Percentiles rank a stretch among this genome's conserved stretches.
Conservation (phyloP, 2,888 invertebrate genomes). For the Rapana venosa region DNA sequence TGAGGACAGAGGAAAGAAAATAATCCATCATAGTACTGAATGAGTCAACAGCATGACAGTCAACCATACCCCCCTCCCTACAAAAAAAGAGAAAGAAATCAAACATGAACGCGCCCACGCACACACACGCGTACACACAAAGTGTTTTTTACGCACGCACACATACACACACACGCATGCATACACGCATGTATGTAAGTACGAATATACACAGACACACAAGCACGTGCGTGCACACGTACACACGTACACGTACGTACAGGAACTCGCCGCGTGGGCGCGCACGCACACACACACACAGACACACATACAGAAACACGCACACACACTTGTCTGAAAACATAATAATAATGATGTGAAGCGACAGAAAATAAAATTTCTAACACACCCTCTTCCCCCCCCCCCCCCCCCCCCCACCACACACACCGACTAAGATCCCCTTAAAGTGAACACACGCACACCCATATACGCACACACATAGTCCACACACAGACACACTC, state of each 20-base stretch:
- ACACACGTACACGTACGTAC: neutral
- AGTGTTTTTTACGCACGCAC: no score
- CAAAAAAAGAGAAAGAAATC: neutral
- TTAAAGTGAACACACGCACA: no score
- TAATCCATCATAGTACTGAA: neutral
- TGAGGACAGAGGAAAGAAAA: constrained; percentile 66
- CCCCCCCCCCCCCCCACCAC: no score
- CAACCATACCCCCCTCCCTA: neutral
- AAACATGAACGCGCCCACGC: neutral
- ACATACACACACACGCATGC: neutral
- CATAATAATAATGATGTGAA: no score
- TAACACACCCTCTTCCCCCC: no score
- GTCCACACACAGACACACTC: neutral
- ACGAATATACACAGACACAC: neutral
- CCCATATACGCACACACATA: neutral
- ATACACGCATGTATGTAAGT: neutral
- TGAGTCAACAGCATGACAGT: neutral
- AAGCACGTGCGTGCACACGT: neutral
- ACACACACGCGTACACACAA: neutral
- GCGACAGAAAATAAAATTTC: no score
- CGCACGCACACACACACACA: constrained; percentile 3
- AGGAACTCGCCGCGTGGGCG: no score
- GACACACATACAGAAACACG: neutral
- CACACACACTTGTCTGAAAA: no score
- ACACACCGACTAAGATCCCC: no score